These are phyloP conservation scores for Melanotaenia nigrans DNA, from an alignment of 2,797 vertebrate genomes.

Conservation along the genomic window DNA sequence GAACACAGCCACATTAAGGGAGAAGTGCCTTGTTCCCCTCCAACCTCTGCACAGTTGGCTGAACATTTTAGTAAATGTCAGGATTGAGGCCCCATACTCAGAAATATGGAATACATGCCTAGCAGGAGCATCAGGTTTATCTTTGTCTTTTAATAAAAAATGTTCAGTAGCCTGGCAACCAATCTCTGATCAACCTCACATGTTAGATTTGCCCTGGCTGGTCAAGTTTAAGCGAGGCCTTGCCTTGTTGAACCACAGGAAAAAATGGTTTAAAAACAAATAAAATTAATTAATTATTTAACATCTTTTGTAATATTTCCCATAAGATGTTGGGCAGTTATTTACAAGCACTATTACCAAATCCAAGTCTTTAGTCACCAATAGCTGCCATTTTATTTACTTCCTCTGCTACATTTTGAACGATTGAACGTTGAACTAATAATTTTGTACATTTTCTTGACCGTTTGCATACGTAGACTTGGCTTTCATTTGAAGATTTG, in stretches of 20 bases:
- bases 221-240: neutral
- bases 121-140: too few species aligned
- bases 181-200: neutral
- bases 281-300: neutral
- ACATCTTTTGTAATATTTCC: neutral
- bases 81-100: neutral
- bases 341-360: neutral
- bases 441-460: neutral
- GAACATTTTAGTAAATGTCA: neutral
- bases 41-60: constrained; percentile 9
- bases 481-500: too few species aligned
- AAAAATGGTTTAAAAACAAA: neutral
- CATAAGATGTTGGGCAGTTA: neutral
- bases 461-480: too few species aligned
- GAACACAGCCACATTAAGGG: neutral
- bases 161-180: neutral
- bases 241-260: neutral
- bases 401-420: neutral
- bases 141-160: too few species aligned
- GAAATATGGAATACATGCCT: too few species aligned
- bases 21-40: constrained; percentile 9
- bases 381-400: neutral
- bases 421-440: neutral
- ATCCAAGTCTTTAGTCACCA: neutral
- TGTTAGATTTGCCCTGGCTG: neutral